phyloP scores from a whole-genome alignment of 1,140 invertebrate species.

The Prorops nasuta region DNA sequence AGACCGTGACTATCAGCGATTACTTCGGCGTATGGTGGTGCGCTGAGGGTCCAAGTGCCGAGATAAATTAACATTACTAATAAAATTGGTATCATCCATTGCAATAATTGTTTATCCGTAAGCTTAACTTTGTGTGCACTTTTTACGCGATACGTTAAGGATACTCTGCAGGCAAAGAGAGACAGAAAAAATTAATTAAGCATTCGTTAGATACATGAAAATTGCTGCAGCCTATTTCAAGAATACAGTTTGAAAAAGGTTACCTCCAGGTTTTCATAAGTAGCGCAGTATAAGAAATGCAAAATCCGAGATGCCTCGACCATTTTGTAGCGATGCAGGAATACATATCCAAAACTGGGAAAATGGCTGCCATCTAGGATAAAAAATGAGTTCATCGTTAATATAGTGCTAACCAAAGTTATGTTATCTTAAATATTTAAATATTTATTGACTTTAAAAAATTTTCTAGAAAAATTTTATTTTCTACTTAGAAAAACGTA shows the following conservation, averaged over 20 bases:
- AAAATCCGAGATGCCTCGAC: constrained; percentile 88
- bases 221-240: neutral
- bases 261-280: constrained; percentile 90
- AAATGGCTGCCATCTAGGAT: constrained; percentile 83
- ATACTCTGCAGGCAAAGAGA: constrained; percentile 65
- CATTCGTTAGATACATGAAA: neutral
- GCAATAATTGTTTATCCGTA: constrained; percentile 85
- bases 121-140: constrained; percentile 89
- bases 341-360: constrained; percentile 76
- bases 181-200: neutral
- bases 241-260: neutral
- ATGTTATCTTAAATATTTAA: neutral
- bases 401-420: constrained; percentile 17
- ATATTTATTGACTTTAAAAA: too few species aligned
- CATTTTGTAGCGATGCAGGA: constrained; percentile 88
- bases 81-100: constrained; percentile 88
- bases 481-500: too few species aligned
- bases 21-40: constrained; percentile 72
- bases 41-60: constrained; percentile 83
- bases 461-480: too few species aligned
- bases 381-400: neutral
- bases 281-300: constrained; percentile 85
- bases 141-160: constrained; percentile 90
- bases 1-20: constrained; percentile 72
- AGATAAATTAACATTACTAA: constrained; percentile 86